phyloP scores from a whole-genome alignment of 2,797 vertebrate species.

The Cheirogaleus major region DNA sequence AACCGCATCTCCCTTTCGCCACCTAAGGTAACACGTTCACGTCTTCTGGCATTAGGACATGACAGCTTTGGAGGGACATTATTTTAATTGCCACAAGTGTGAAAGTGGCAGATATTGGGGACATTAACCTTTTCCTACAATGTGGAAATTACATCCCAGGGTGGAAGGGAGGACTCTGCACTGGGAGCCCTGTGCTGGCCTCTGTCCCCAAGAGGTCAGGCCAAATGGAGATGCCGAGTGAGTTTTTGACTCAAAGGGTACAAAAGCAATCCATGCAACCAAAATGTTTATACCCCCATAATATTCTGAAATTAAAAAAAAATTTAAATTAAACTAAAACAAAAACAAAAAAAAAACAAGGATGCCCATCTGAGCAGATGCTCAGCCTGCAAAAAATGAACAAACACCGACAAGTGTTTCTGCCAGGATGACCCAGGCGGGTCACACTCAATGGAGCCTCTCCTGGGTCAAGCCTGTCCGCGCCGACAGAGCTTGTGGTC shows the following conservation, averaged over 20 bases:
- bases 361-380: neutral
- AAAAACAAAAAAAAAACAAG: too few species aligned
- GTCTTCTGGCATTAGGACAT: neutral
- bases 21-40: neutral
- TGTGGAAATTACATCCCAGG: too few species aligned
- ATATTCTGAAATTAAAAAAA: too few species aligned
- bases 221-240: neutral
- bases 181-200: neutral
- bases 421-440: accelerated
- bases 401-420: neutral
- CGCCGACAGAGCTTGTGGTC: neutral
- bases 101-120: neutral
- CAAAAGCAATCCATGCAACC: too few species aligned
- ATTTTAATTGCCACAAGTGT: neutral
- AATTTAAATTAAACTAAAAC: too few species aligned
- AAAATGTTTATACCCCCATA: too few species aligned
- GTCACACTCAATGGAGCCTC: neutral
- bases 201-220: accelerated
- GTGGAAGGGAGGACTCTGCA: too few species aligned
- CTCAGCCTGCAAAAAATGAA: too few species aligned
- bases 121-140: neutral
- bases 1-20: neutral
- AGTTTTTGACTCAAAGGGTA: too few species aligned
- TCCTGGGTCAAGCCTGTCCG: accelerated
- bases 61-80: neutral